These are phyloP conservation scores for Monopis laevigella DNA, from an alignment of 2,888 invertebrate genomes.

Conservation along the genomic window DNA sequence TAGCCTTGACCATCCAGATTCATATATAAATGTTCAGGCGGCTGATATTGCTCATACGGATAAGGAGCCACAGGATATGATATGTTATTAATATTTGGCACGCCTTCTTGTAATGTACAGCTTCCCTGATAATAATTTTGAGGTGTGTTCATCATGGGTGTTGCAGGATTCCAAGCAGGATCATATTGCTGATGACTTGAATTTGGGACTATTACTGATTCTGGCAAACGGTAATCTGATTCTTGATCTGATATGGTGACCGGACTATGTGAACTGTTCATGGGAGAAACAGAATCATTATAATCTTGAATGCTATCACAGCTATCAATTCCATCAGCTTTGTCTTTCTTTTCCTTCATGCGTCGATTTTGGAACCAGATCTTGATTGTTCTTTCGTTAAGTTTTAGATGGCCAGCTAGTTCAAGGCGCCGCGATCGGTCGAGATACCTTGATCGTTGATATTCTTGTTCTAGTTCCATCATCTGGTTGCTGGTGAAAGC, in stretches of 20 bases:
- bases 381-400: slow-evolving; percentile 71
- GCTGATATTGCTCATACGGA: slow-evolving; percentile 1
- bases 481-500: slow-evolving; percentile 82
- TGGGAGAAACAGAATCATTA: neutral
- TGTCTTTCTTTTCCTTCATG: slow-evolving; percentile 78
- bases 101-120: neutral
- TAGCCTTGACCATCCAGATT: neutral
- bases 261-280: neutral
- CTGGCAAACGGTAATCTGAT: slow-evolving; percentile 4
- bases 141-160: too few relatives aligned
- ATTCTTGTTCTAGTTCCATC: slow-evolving; percentile 79
- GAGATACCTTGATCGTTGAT: slow-evolving; percentile 72
- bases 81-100: neutral
- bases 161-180: neutral
- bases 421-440: slow-evolving; percentile 77
- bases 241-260: slow-evolving; percentile 1
- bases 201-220: neutral
- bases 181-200: neutral
- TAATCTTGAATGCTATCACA: neutral
- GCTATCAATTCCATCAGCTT: slow-evolving; percentile 16
- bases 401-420: slow-evolving; percentile 66
- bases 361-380: slow-evolving; percentile 87
- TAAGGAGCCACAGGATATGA: neutral
- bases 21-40: neutral
- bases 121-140: slow-evolving; percentile 1